A percentile compares a stretch with the other conserved stretches of the same genome.
Evolutionary conservation across 2,888 invertebrate species (phyloP).

Genomic region (Amiota minor): DNA sequence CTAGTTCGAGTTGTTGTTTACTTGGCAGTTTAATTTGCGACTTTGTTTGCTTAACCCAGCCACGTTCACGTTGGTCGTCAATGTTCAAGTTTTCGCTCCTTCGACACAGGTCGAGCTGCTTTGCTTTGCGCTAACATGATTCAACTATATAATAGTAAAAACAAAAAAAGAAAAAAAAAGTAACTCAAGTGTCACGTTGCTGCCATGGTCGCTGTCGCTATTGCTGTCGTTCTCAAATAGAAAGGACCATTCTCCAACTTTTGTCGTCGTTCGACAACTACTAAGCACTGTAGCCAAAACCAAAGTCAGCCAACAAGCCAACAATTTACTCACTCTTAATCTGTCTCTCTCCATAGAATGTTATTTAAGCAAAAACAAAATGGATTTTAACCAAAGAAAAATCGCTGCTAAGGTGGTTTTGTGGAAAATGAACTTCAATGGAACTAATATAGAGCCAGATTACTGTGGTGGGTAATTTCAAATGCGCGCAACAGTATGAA

Average conservation of each 20-base stretch:
- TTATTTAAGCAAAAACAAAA: background rate
- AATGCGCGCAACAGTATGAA: conserved; percentile 19
- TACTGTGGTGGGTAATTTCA: conserved; percentile 33
- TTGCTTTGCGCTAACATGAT: background rate
- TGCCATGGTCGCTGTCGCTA: background rate
- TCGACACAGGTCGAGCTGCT: background rate
- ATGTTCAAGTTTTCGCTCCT: background rate
- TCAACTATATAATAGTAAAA: conserved; percentile 11
- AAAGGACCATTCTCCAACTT: background rate
- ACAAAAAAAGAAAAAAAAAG: conserved; percentile 2
- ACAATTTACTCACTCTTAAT: too few species aligned
- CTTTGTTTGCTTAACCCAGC: conserved; percentile 4
- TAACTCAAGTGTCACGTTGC: conserved; percentile 3
- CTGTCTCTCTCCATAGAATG: background rate
- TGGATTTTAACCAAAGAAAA: conserved; percentile 9
- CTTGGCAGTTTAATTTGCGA: background rate
- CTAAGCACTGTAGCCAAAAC: background rate
- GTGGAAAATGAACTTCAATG: conserved; percentile 50
- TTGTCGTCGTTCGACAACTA: background rate
- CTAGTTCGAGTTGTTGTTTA: background rate
- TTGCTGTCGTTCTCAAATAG: background rate
- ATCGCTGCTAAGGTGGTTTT: conserved; percentile 15
- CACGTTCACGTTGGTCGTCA: background rate
- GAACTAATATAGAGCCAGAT: conserved; percentile 45
- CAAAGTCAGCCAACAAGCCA: conserved; percentile 3